Evolutionary conservation across 2,797 vertebrate genomes (phyloP), one percentile per base, ranked within the genome.

Genomic region (Poeciliopsis turneri): DNA sequence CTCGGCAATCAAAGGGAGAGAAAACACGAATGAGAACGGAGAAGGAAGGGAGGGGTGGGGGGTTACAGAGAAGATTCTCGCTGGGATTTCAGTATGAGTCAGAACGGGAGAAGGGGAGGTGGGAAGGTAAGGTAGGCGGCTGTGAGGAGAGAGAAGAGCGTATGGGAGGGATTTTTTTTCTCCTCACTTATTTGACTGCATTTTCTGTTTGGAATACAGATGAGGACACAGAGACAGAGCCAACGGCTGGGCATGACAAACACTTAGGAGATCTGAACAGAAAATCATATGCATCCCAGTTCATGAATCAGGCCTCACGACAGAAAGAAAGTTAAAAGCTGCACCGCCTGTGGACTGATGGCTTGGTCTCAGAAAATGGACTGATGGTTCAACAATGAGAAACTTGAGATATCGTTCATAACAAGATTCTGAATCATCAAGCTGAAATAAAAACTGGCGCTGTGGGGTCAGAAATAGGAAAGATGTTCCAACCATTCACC

Each of bases 21-120:
- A 95, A 94, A 94, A 93, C 93, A 92, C 93, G 94, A 94, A 94
- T 94, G 92, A 91, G 91, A 91, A 89, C 70, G 39, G 83, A 83
- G 83, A 88, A 70, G 39, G 85, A 85, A 82, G 84, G 86, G 85
- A 51, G 76, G 53, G 77, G 25, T 16, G 12, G 77, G 53, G 77
- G 33, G 16, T 10, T 33, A 43, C 72, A 72, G 81, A 75, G 87
- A 74, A 91, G 84, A 82, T 84, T 89, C 92, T 94, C 93, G 82
- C 91, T 93, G 94, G 94, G 94, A 94, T 93, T 94, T 94, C 92
- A 92, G 94, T 92, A 94, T 95, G 94, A 96, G 94, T 96, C 94
- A 96, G 92, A 95, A 90, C 79, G 88, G 92, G 90, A 92, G 89
- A 87, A 84, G 84, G 91, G 89, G 92, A 91, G 91, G 92, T 92